These are phyloP conservation scores for Eulemur macaco DNA, from an alignment of 2,113 vertebrate species.

Conservation along the genomic window DNA sequence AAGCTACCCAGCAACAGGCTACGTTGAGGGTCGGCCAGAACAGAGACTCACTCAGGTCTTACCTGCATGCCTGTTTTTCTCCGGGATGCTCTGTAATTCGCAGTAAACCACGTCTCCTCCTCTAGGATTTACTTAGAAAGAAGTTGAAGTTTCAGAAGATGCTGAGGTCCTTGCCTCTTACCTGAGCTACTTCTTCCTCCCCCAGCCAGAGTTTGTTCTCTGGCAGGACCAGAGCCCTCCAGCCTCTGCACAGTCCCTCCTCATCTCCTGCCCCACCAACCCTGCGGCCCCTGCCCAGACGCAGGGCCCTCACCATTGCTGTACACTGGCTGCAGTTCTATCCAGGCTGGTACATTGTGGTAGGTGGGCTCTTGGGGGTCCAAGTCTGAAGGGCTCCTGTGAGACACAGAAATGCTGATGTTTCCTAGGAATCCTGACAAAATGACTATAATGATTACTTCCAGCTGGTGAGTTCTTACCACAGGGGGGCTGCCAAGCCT, in stretches of 20 bases:
- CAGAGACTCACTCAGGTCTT: neutral
- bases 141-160: neutral
- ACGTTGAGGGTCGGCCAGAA: neutral
- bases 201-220: neutral
- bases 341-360: conserved; percentile 27
- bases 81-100: neutral
- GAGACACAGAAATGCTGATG: neutral
- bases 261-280: neutral
- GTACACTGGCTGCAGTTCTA: conserved; percentile 65
- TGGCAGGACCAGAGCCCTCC: neutral
- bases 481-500: neutral
- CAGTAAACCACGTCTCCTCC: conserved; percentile 44
- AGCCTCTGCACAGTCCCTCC: fast-evolving
- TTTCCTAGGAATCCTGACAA: neutral
- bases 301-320: conserved; percentile 47
- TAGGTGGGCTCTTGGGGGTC: conserved; percentile 45
- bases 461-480: neutral
- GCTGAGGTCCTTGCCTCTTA: neutral
- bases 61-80: neutral
- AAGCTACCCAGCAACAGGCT: neutral
- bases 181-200: neutral
- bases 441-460: neutral
- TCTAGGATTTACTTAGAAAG: conserved; percentile 40
- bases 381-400: neutral
- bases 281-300: neutral